Evolutionary conservation across 1,140 invertebrate genomes (phyloP).

Genomic region (Drosophila kikkawai): DNA sequence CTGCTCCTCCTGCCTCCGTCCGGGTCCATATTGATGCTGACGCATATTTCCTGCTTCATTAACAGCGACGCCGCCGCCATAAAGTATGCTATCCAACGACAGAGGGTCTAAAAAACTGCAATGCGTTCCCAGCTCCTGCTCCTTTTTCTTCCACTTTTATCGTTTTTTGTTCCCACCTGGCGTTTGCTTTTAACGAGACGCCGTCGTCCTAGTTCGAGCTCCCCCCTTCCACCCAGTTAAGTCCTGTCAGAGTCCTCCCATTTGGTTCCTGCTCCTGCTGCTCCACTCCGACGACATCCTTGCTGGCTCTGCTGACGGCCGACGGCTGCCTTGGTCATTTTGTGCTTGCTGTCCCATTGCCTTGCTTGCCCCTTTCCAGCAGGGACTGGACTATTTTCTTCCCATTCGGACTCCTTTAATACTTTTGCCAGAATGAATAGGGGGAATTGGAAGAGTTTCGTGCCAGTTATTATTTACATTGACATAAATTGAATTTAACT

Average conservation of each 20-base stretch:
- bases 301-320: slow-evolving; percentile 19
- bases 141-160: slow-evolving; percentile 17
- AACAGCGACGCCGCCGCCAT: slow-evolving; percentile 60
- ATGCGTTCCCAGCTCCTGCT: slow-evolving; percentile 39
- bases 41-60: slow-evolving; percentile 81
- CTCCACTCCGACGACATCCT: slow-evolving; percentile 18
- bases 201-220: slow-evolving; percentile 11
- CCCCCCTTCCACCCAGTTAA: slow-evolving; percentile 26
- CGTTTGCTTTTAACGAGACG: slow-evolving; percentile 72
- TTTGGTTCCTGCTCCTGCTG: slow-evolving; percentile 11
- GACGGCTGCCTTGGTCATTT: slow-evolving; percentile 39
- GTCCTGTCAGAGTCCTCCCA: slow-evolving; percentile 37
- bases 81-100: slow-evolving; percentile 65
- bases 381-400: background rate
- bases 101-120: slow-evolving; percentile 44
- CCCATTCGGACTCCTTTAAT: slow-evolving; percentile 12
- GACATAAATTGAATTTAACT: slow-evolving; percentile 11
- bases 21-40: slow-evolving; percentile 70
- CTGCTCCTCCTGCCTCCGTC: too few species aligned
- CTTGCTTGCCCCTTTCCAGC: background rate
- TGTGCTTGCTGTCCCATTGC: slow-evolving; percentile 28
- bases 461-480: slow-evolving; percentile 19
- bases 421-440: slow-evolving; percentile 5
- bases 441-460: slow-evolving; percentile 11
- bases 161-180: slow-evolving; percentile 38